Percentiles rank a stretch among this genome's conserved stretches.
phyloP scores from a whole-genome alignment of 2,797 vertebrate genomes.

The Bovichtus diacanthus region DNA sequence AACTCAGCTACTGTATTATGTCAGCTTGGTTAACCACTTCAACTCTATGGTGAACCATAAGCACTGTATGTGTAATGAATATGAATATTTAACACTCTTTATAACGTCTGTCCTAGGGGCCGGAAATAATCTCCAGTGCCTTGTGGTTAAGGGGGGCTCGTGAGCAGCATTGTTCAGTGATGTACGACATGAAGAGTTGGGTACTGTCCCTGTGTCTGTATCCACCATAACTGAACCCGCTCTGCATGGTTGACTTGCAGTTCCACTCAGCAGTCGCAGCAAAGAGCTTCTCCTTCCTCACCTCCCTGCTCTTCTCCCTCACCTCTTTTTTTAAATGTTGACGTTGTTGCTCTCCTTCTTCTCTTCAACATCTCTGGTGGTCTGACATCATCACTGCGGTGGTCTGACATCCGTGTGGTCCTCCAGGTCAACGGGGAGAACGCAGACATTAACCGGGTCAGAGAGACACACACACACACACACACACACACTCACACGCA shows the following conservation, averaged over 20 bases:
- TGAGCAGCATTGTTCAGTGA: constrained; percentile 22
- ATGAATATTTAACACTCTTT: not conserved
- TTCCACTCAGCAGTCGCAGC: not conserved
- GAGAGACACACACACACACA: constrained; percentile 41
- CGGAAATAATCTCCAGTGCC: not conserved
- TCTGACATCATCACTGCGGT: constrained; percentile 53
- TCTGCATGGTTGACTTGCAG: constrained; percentile 29
- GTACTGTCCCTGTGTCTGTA: constrained; percentile 39
- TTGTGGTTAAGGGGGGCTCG: constrained; percentile 10
- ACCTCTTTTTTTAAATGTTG: not conserved
- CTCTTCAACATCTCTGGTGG: constrained; percentile 60
- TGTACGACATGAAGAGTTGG: constrained; percentile 11
- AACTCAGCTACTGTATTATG: not conserved
- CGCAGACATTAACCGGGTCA: constrained; percentile 39
- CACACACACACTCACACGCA: too few species aligned
- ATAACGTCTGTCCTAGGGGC: not conserved
- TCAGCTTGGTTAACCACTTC: constrained; percentile 21
- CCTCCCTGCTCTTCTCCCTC: constrained; percentile 10
- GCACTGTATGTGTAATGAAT: not conserved
- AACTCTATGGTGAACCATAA: not conserved
- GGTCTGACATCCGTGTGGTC: constrained; percentile 67
- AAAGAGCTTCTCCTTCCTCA: constrained; percentile 1
- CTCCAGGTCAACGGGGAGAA: constrained; percentile 43
- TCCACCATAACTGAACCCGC: constrained; percentile 2
- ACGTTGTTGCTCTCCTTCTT: not conserved